Percentiles rank a stretch among this genome's conserved stretches.
These are phyloP conservation scores for Gallinago paraguaiae DNA, from an alignment of 2,113 vertebrate species.

Conservation along the genomic window DNA sequence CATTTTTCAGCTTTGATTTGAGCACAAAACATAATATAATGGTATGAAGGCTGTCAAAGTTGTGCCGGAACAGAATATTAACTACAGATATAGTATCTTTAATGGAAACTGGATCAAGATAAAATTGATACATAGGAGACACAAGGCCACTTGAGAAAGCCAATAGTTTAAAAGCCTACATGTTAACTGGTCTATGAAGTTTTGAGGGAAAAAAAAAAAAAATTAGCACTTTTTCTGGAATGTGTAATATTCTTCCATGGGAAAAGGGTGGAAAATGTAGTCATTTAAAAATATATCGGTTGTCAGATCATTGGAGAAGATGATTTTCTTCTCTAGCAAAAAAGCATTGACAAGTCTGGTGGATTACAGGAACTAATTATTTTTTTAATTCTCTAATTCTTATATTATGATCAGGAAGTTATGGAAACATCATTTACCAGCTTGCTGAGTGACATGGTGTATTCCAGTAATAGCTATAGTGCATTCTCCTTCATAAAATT, in stretches of 20 bases:
- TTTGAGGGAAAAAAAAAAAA: neutral
- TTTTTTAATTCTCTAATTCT: neutral
- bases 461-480: neutral
- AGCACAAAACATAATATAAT: neutral
- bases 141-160: neutral
- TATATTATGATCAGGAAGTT: neutral
- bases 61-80: conserved; percentile 26
- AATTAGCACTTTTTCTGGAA: neutral
- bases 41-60: neutral
- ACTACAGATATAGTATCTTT: neutral
- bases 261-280: neutral
- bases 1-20: conserved; percentile 37
- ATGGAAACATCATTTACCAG: neutral
- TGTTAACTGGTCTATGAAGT: neutral
- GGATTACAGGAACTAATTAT: neutral
- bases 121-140: neutral
- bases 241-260: neutral
- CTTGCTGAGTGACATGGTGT: neutral
- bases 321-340: neutral
- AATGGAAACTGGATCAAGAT: conserved; percentile 10
- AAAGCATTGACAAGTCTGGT: neutral
- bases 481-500: neutral
- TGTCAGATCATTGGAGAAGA: neutral
- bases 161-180: neutral
- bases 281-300: neutral